A percentile compares a stretch with the other conserved stretches of the same genome.
phyloP scores from a whole-genome alignment of 2,113 vertebrate genomes.

The Oceanodroma tethys region DNA sequence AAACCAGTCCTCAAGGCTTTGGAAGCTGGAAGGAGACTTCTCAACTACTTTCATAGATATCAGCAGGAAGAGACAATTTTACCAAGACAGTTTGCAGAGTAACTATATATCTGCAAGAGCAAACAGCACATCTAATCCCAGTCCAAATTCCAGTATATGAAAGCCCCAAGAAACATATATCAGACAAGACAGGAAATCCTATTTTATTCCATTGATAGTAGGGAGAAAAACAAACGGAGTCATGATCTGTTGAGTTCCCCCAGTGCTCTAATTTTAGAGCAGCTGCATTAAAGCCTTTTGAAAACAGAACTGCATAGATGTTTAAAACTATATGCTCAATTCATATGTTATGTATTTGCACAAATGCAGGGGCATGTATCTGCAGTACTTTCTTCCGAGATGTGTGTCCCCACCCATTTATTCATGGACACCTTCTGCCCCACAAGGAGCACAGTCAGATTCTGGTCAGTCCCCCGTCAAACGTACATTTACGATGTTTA shows the following conservation, averaged over 20 bases:
- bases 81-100: background rate
- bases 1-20: background rate
- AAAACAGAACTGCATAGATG: background rate
- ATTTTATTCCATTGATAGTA: background rate
- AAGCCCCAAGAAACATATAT: background rate
- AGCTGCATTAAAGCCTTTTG: background rate
- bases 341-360: background rate
- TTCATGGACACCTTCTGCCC: background rate
- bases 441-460: background rate
- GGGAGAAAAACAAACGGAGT: background rate
- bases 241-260: background rate
- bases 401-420: background rate
- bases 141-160: background rate
- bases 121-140: background rate
- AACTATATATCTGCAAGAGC: background rate
- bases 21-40: background rate
- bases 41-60: background rate
- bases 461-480: background rate
- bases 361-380: background rate
- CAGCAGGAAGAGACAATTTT: background rate
- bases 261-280: background rate
- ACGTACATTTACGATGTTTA: background rate
- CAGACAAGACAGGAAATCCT: background rate
- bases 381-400: constrained; percentile 17
- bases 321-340: background rate